Percentiles rank a stretch among this genome's conserved stretches.
Evolutionary conservation across 2,113 vertebrate species (phyloP).

Genomic region (Varanus komodoensis): DNA sequence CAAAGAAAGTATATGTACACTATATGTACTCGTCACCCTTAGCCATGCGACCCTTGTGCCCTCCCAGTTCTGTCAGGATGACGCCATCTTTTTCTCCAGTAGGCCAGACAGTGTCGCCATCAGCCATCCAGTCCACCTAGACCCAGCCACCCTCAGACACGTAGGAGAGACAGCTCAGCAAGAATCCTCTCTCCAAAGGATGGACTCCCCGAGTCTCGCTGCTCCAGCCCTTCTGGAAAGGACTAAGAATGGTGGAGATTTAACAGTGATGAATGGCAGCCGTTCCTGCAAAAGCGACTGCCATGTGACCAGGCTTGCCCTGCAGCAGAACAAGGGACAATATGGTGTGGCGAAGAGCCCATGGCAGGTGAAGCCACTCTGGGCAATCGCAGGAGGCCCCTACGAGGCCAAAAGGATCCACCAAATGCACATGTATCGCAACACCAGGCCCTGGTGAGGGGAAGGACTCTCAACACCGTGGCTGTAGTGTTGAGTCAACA

Average conservation of each 20-base stretch:
- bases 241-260: not conserved
- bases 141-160: conserved; percentile 3
- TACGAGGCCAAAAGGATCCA: conserved; percentile 65
- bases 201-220: not conserved
- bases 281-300: not conserved
- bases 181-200: not conserved
- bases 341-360: not conserved
- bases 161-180: not conserved
- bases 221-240: not conserved
- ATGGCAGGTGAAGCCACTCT: not conserved
- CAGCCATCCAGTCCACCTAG: conserved; percentile 4
- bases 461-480: not conserved
- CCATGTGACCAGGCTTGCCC: not conserved
- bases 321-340: not conserved
- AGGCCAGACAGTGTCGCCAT: not conserved
- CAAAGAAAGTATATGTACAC: no score
- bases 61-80: not conserved
- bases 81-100: not conserved
- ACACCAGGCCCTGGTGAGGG: conserved; percentile 73
- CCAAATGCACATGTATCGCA: conserved; percentile 60
- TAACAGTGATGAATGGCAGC: not conserved
- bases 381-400: conserved; percentile 36
- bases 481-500: not conserved
- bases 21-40: not conserved
- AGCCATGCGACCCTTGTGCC: not conserved